Evolutionary conservation across 2,113 vertebrate genomes (phyloP).

Genomic region (Motacilla alba): DNA sequence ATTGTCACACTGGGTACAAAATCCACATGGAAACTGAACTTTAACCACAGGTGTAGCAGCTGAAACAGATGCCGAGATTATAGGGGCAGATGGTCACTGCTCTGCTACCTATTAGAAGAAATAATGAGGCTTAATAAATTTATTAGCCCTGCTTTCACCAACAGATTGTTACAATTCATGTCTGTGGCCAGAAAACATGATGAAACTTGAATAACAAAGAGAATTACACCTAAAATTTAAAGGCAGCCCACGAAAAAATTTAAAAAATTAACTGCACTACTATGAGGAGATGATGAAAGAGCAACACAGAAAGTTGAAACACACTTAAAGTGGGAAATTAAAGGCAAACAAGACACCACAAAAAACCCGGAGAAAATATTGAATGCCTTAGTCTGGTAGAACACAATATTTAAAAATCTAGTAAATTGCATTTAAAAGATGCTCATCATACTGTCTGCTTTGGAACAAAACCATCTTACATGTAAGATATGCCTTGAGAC

Average conservation of each 20-base stretch:
- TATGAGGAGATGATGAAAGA: not conserved
- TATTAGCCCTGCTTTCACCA: not conserved
- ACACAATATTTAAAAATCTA: not conserved
- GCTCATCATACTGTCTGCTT: not conserved
- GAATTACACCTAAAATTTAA: not conserved
- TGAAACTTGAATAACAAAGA: not conserved
- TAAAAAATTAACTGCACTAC: not conserved
- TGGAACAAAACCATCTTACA: not conserved
- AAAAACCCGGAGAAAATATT: not conserved
- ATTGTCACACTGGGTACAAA: not conserved
- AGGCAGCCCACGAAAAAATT: not conserved
- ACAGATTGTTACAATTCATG: not conserved
- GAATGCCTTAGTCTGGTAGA: not conserved
- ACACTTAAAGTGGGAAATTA: not conserved
- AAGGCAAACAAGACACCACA: not conserved
- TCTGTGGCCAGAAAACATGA: not conserved
- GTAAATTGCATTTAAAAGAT: not conserved
- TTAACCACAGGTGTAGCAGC: not conserved
- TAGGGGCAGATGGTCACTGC: not conserved
- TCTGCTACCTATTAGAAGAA: not conserved
- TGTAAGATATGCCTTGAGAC: not conserved
- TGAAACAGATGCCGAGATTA: not conserved
- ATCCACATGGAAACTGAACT: not conserved
- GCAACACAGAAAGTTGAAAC: not conserved
- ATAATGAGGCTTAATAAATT: not conserved